Conservation (phyloP, 2,113 vertebrate genomes). For the Talpa occidentalis region DNA sequence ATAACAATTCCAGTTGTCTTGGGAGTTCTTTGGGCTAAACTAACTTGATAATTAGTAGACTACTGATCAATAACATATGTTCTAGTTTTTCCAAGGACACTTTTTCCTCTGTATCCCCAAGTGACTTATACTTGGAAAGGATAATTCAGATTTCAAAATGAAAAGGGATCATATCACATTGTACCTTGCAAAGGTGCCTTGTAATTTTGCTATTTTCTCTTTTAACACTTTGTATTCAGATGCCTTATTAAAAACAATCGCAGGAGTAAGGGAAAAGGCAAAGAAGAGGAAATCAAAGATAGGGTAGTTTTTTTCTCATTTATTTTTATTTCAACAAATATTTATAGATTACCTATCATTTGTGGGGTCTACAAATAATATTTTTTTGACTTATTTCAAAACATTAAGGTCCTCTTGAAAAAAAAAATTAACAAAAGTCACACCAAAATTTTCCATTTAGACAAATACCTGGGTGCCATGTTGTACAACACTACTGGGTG, state of each 20-base stretch:
- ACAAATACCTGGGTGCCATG: not conserved
- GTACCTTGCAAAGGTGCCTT: not conserved
- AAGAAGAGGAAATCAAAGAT: not conserved
- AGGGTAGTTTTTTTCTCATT: not conserved
- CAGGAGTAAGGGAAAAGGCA: not conserved
- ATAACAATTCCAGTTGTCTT: conserved; percentile 29
- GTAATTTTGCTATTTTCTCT: conserved; percentile 7
- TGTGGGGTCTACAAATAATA: not conserved
- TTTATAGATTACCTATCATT: not conserved
- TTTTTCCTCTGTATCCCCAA: not conserved
- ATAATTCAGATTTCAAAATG: conserved; percentile 11
- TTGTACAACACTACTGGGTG: accelerated
- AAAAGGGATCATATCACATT: not conserved
- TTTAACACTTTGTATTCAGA: not conserved
- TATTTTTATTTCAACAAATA: not conserved
- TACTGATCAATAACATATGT: conserved; percentile 5
- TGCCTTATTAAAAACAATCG: too few species aligned
- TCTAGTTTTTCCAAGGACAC: not conserved
- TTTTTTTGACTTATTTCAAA: not conserved
- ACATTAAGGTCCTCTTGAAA: not conserved
- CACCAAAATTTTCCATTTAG: not conserved
- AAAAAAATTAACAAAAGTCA: not conserved
- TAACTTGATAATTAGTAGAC: conserved; percentile 51
- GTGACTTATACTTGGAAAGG: not conserved
- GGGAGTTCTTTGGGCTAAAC: not conserved